These are phyloP conservation scores for Corythornis madagascariensis DNA, from an alignment of 2,113 vertebrate genomes.

Conservation along the genomic window DNA sequence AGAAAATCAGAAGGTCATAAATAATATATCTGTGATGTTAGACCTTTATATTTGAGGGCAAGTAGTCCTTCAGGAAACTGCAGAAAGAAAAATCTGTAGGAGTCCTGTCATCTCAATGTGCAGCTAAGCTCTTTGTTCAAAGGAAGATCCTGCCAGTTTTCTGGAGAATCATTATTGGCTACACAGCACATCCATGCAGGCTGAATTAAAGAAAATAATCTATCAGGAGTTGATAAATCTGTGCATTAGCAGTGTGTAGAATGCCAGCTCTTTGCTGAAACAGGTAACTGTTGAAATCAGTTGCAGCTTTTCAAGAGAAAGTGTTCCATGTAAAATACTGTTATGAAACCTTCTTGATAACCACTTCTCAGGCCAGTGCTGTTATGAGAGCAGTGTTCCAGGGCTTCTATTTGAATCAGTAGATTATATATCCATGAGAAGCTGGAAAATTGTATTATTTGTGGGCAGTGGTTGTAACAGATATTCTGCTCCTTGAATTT, in stretches of 20 bases:
- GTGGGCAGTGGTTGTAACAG: constrained; percentile 25
- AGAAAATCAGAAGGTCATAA: background rate
- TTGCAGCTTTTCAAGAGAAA: background rate
- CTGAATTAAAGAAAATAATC: background rate
- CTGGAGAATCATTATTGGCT: background rate
- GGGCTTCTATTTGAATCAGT: constrained; percentile 19
- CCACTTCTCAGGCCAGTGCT: background rate
- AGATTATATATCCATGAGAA: constrained; percentile 19
- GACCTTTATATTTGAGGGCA: background rate
- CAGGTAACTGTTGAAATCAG: background rate
- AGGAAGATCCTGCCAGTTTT: background rate
- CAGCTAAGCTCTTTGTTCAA: background rate
- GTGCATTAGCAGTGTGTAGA: background rate
- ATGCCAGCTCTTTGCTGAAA: background rate
- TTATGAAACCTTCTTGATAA: background rate
- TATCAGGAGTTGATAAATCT: background rate
- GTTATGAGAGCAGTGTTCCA: background rate
- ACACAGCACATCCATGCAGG: background rate
- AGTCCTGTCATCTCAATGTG: background rate
- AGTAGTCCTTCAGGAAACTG: background rate
- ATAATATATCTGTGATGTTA: background rate
- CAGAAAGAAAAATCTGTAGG: background rate
- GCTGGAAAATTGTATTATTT: constrained; percentile 31
- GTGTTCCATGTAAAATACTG: background rate
- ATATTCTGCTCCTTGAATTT: constrained; percentile 26